A percentile compares a stretch with the other conserved stretches of the same genome.
Evolutionary conservation across 2,113 vertebrate species (phyloP).

Genomic region (Ptilorrhoa leucosticta): DNA sequence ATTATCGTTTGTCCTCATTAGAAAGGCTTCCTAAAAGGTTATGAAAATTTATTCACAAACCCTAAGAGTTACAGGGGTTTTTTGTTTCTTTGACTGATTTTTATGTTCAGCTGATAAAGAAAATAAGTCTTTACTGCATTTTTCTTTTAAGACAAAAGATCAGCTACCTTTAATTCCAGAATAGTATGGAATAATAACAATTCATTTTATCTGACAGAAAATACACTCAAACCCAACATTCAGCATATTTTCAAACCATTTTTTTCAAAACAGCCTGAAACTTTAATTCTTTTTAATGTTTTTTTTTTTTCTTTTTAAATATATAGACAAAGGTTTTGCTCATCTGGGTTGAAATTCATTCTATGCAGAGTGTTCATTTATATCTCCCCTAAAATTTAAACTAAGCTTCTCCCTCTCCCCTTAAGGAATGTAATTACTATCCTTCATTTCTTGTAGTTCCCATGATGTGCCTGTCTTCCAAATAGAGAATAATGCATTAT

Average conservation of each 20-base stretch:
- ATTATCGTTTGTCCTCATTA: neutral
- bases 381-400: conserved; percentile 16
- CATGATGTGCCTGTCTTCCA: conserved; percentile 16
- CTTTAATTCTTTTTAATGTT: neutral
- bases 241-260: neutral
- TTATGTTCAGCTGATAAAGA: neutral
- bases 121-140: neutral
- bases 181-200: neutral
- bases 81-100: neutral
- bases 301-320: neutral
- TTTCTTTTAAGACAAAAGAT: neutral
- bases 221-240: neutral
- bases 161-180: neutral
- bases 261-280: neutral
- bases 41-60: neutral
- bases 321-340: neutral
- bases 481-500: conserved; percentile 41
- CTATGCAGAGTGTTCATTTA: neutral
- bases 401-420: neutral
- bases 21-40: neutral
- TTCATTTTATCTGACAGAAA: neutral
- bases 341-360: neutral
- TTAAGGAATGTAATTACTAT: conserved; percentile 40
- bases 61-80: rapidly evolving
- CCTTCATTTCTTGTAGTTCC: conserved; percentile 26